These are phyloP conservation scores for Argynnis bischoffii DNA, from an alignment of 2,888 invertebrate genomes.

Conservation along the genomic window DNA sequence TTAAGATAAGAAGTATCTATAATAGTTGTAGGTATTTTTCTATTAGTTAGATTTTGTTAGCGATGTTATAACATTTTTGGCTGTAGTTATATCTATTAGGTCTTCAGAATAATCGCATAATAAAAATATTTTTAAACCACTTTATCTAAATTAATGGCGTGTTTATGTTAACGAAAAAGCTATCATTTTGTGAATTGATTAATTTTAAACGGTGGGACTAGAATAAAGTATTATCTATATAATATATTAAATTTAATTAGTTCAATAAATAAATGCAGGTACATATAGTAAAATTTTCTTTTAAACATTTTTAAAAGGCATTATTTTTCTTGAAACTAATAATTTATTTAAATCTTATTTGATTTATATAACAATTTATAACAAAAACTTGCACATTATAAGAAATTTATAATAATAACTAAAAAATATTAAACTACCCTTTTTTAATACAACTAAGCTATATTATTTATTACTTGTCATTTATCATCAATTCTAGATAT, in stretches of 20 bases:
- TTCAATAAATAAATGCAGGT: no score
- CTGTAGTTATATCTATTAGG: neutral
- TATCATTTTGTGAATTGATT: neutral
- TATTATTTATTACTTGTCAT: neutral
- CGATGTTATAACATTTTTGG: neutral
- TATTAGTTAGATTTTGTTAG: neutral
- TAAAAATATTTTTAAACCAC: constrained; percentile 5
- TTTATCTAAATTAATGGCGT: constrained; percentile 13
- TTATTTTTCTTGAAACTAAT: no score
- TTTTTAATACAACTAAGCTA: neutral
- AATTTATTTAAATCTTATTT: no score
- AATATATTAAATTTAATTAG: no score
- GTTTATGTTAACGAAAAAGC: constrained; percentile 12
- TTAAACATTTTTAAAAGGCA: no score
- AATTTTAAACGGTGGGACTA: neutral
- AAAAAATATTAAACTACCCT: constrained; percentile 14
- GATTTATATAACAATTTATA: no score
- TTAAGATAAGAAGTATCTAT: neutral
- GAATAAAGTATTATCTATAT: no score
- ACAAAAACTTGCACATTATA: neutral
- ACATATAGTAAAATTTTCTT: no score
- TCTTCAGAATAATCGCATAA: constrained; percentile 11
- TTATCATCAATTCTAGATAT: constrained; percentile 1
- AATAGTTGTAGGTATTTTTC: neutral
- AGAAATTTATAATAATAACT: neutral